These are phyloP conservation scores for Drosophila borealis DNA, from an alignment of 2,888 invertebrate species.

Conservation along the genomic window DNA sequence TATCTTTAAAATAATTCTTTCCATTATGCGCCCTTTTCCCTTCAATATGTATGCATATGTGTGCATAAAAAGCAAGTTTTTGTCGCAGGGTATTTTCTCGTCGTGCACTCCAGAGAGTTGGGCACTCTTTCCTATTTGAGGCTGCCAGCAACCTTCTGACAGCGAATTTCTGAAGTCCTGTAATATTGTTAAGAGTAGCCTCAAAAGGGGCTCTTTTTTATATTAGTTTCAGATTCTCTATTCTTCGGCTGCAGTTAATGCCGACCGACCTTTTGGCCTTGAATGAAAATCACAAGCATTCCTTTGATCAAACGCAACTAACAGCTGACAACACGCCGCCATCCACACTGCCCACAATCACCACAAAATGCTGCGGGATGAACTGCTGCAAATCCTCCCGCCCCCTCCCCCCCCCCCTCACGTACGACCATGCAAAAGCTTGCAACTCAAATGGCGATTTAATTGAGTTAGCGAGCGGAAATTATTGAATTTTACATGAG, in stretches of 20 bases:
- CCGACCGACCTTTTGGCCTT: conserved; percentile 11
- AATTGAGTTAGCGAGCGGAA: conserved; percentile 67
- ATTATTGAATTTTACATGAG: conserved; percentile 74
- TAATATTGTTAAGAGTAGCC: conserved; percentile 4
- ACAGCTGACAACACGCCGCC: not conserved
- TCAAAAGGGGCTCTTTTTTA: conserved; percentile 9
- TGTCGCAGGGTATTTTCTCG: not conserved
- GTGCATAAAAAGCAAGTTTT: not conserved
- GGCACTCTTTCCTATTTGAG: not conserved
- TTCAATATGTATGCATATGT: too few species aligned
- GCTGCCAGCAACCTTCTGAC: conserved; percentile 1
- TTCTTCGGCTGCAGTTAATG: conserved; percentile 6
- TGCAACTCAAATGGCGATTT: conserved; percentile 56
- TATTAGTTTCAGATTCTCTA: conserved; percentile 8
- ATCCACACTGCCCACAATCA: not conserved
- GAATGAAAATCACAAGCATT: conserved; percentile 5
- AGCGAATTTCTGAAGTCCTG: not conserved
- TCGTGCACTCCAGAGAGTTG: not conserved
- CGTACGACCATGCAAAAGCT: not conserved
- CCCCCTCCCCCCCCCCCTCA: not conserved
- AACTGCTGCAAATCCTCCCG: not conserved
- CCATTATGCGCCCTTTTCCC: too few species aligned
- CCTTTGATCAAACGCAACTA: not conserved
- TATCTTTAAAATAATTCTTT: too few species aligned
- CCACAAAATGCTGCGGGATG: not conserved